Evolutionary conservation across 2,888 invertebrate genomes (phyloP).

Genomic region (Melanargia galathea): DNA sequence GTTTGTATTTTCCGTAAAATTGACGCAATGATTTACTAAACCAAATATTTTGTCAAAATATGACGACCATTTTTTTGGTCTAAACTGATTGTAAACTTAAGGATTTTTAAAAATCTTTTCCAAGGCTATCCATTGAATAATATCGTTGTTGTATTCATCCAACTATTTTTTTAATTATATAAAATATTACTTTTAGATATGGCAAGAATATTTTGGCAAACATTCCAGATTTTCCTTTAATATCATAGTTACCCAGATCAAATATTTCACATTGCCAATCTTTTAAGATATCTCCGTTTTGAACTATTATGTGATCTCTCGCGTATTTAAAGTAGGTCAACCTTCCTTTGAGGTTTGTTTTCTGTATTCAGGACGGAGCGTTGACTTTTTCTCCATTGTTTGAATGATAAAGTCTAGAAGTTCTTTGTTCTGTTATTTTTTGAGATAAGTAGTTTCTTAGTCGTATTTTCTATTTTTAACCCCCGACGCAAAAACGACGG

Average conservation of each 20-base stretch:
- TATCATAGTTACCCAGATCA: conserved; percentile 48
- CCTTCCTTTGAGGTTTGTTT: conserved; percentile 39
- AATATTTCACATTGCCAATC: conserved; percentile 46
- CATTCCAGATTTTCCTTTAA: conserved; percentile 27
- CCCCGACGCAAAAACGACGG: no score
- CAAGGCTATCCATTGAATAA: no score
- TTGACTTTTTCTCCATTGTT: conserved; percentile 34
- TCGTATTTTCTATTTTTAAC: conserved; percentile 13
- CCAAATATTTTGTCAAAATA: no score
- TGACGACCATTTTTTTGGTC: no score
- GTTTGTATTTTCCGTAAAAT: no score
- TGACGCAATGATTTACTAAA: no score
- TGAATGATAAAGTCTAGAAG: conserved; percentile 21
- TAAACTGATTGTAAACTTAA: no score
- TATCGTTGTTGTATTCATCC: no score
- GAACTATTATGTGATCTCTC: conserved; percentile 36
- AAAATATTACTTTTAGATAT: background rate
- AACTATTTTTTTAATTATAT: background rate
- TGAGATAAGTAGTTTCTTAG: conserved; percentile 14
- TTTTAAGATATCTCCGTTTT: conserved; percentile 38
- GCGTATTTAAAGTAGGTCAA: conserved; percentile 46
- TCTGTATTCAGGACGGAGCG: conserved; percentile 30
- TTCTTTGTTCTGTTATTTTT: conserved; percentile 22
- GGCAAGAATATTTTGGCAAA: conserved; percentile 20
- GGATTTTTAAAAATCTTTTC: no score